phyloP scores from a whole-genome alignment of 2,888 invertebrate species.

The Lasioglossum morio region DNA sequence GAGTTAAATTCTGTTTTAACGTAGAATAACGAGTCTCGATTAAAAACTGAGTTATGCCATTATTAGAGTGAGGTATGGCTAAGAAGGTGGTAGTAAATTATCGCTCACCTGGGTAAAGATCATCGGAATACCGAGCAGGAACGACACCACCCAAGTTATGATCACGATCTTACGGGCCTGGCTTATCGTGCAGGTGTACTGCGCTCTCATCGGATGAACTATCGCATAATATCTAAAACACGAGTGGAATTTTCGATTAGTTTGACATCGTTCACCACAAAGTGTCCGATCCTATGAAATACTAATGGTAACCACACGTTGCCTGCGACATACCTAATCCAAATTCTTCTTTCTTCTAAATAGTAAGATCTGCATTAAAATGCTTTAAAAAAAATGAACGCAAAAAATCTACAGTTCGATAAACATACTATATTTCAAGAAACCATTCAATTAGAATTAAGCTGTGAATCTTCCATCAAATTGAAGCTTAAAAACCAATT shows the following conservation, averaged over 20 bases:
- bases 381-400: no score
- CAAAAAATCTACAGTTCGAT: no score
- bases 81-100: no score
- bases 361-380: no score
- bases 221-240: conserved; percentile 89
- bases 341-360: background rate
- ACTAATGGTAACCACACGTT: background rate
- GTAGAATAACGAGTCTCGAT: no score
- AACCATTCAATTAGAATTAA: background rate
- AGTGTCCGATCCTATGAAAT: background rate
- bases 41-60: no score
- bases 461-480: background rate
- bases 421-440: background rate
- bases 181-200: conserved; percentile 89
- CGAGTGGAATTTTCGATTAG: conserved; percentile 24
- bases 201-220: conserved; percentile 89
- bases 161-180: conserved; percentile 88
- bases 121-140: conserved; percentile 88
- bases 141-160: conserved; percentile 87
- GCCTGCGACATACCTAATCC: background rate
- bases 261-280: background rate
- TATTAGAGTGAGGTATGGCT: no score
- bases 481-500: background rate
- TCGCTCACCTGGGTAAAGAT: conserved; percentile 87
- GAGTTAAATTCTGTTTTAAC: no score